A percentile compares a stretch with the other conserved stretches of the same genome.
Conservation (phyloP, 2,797 vertebrate species). For the Sebastes trivittatus region DNA sequence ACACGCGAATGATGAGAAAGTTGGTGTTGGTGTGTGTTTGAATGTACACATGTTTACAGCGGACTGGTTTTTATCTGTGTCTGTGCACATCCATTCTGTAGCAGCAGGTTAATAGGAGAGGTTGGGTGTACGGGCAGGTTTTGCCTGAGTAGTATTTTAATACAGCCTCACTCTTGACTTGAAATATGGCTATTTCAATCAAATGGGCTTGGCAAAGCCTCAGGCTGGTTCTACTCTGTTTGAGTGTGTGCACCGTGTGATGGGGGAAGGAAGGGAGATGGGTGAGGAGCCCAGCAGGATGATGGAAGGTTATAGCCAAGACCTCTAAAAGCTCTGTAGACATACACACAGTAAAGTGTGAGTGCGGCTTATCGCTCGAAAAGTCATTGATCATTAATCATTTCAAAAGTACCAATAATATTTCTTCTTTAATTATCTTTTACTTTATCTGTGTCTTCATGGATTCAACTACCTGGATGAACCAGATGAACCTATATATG, state of each 20-base stretch:
- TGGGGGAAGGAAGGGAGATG: not conserved
- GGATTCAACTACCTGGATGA: not conserved
- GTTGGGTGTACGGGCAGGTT: not conserved
- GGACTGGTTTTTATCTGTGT: not conserved
- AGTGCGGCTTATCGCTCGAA: not conserved
- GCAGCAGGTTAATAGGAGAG: not conserved
- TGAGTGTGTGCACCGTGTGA: constrained; percentile 8
- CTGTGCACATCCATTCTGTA: constrained; percentile 5
- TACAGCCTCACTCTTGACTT: constrained; percentile 24
- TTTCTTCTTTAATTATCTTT: not conserved
- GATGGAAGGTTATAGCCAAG: constrained; percentile 27
- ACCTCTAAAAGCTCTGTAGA: constrained; percentile 19
- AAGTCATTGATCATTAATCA: not conserved
- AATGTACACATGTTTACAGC: not conserved
- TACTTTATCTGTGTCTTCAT: not conserved
- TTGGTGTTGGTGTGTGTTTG: not conserved
- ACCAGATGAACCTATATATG: not conserved
- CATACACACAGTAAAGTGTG: not conserved
- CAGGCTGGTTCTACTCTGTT: constrained; percentile 36
- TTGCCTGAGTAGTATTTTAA: constrained; percentile 42
- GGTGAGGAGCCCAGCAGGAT: constrained; percentile 8
- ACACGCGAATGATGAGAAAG: constrained; percentile 28
- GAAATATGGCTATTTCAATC: constrained; percentile 62
- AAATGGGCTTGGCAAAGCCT: constrained; percentile 32
- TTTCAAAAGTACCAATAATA: not conserved